Evolutionary conservation across 2,113 vertebrate genomes (phyloP).

Genomic region (Spea multiplicata): DNA sequence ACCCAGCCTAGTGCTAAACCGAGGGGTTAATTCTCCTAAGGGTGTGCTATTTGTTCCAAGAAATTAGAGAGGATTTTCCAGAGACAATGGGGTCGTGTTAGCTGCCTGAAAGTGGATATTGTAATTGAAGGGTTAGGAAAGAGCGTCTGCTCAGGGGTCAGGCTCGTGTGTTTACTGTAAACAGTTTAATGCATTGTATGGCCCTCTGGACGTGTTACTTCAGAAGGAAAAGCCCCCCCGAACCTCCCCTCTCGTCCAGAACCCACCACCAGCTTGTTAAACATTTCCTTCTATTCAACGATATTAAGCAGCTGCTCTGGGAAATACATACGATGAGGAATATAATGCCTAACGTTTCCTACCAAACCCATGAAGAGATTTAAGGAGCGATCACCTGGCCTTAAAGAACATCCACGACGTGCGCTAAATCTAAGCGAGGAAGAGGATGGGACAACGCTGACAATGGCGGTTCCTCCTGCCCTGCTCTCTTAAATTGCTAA

Average conservation of each 20-base stretch:
- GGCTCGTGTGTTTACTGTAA: slow-evolving; percentile 44
- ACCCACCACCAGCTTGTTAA: slow-evolving; percentile 42
- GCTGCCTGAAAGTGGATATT: slow-evolving; percentile 37
- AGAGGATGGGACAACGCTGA: slow-evolving; percentile 25
- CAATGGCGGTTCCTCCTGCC: slow-evolving; percentile 34
- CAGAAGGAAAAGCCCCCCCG: slow-evolving; percentile 8
- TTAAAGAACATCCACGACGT: slow-evolving; percentile 44
- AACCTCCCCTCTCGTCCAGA: slow-evolving; percentile 31
- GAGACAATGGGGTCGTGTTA: slow-evolving; percentile 11
- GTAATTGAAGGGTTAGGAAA: slow-evolving; percentile 18
- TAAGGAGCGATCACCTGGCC: slow-evolving; percentile 39
- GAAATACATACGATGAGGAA: slow-evolving; percentile 40
- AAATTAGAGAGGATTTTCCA: slow-evolving; percentile 34
- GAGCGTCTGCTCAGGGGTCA: slow-evolving; percentile 28
- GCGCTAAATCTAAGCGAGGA: slow-evolving; percentile 35
- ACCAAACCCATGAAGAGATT: slow-evolving; percentile 37
- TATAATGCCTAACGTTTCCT: slow-evolving; percentile 47
- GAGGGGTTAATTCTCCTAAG: slow-evolving; percentile 7
- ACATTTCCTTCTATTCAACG: slow-evolving; percentile 33
- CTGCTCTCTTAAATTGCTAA: slow-evolving; percentile 34
- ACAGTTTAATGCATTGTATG: slow-evolving; percentile 27
- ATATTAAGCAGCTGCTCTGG: slow-evolving; percentile 34
- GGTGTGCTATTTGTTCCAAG: slow-evolving; percentile 31
- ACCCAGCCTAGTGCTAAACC: not conserved
- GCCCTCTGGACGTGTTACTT: not conserved